Evolutionary conservation across 2,888 invertebrate species (phyloP).

Genomic region (Lydus trimaculatus): DNA sequence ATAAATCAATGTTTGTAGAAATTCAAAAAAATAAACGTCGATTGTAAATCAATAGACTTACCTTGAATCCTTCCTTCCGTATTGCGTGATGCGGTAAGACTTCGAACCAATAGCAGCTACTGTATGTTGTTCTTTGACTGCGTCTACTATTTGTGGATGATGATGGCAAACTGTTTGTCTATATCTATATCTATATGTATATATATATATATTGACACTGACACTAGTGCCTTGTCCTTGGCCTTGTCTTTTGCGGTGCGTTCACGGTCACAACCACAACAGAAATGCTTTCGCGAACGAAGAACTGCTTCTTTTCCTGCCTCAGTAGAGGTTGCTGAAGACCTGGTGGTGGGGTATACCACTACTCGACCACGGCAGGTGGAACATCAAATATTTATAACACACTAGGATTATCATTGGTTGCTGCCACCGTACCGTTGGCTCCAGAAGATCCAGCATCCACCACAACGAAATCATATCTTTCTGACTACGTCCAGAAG

Average conservation of each 20-base stretch:
- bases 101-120: background rate
- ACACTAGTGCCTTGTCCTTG: constrained; percentile 55
- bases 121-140: background rate
- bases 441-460: constrained; percentile 4
- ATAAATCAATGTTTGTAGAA: background rate
- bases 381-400: constrained; percentile 54
- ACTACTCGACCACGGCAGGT: constrained; percentile 54
- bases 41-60: constrained; percentile 37
- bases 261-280: constrained; percentile 61
- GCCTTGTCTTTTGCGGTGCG: constrained; percentile 56
- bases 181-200: background rate
- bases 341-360: constrained; percentile 55
- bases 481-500: background rate
- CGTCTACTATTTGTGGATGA: background rate
- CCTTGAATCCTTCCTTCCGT: constrained; percentile 37
- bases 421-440: constrained; percentile 38
- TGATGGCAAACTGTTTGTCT: constrained; percentile 22
- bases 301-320: constrained; percentile 61
- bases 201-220: constrained; percentile 46
- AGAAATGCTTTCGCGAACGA: constrained; percentile 60
- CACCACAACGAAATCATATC: background rate
- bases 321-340: constrained; percentile 49
- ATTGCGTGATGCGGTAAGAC: background rate
- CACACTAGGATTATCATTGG: constrained; percentile 50
- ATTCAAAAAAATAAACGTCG: constrained; percentile 19